A percentile compares a stretch with the other conserved stretches of the same genome.
Evolutionary conservation across 2,797 vertebrate species (phyloP).

Genomic region (Halcyon leucocephala): DNA sequence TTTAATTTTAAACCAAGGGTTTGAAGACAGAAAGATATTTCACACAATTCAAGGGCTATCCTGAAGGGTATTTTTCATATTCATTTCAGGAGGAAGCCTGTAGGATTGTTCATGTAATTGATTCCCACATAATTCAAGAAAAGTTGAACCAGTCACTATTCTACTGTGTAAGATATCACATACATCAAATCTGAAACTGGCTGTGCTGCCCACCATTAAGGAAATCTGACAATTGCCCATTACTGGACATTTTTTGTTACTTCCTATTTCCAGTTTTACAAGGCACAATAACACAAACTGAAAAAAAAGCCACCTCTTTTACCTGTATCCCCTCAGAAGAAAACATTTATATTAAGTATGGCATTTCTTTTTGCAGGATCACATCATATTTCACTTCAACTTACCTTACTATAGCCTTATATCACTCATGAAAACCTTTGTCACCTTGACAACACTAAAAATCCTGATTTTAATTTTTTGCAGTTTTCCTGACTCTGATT

Average conservation of each 20-base stretch:
- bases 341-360: not conserved
- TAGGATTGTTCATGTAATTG: not conserved
- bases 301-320: not conserved
- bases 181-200: not conserved
- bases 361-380: not conserved
- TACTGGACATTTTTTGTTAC: not conserved
- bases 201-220: not conserved
- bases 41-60: not conserved
- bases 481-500: not conserved
- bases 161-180: not conserved
- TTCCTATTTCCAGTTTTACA: not conserved
- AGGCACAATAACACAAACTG: not conserved
- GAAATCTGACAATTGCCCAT: not conserved
- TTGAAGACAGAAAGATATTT: slow-evolving; percentile 31
- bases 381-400: not conserved
- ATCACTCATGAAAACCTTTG: not conserved
- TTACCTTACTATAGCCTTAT: not conserved
- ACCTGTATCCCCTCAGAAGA: not conserved
- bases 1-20: slow-evolving; percentile 38
- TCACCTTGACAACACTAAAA: not conserved
- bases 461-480: not conserved
- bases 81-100: not conserved
- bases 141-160: not conserved
- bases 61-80: not conserved
- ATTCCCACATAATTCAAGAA: slow-evolving; percentile 13